Evolutionary conservation across 2,888 invertebrate genomes (phyloP), one percentile per base, ranked within the genome.

Genomic region (Leptopilina drosophilae): DNA sequence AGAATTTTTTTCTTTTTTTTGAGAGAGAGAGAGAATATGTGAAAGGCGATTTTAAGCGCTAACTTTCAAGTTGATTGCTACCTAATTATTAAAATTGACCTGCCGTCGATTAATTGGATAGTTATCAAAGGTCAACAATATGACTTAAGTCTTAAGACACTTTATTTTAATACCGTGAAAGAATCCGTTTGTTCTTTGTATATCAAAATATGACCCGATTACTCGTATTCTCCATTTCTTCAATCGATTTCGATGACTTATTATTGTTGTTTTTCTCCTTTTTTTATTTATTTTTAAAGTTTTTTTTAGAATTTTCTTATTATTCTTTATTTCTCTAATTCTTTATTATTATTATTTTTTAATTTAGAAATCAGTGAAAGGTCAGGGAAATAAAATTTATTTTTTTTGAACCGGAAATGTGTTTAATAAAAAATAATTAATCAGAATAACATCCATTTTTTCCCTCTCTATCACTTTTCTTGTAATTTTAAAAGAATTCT

Each of bases 51-150:
- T 33, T 33, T 33, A 4, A 33, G 56, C 42, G 49, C 11, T 49
- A 49, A 49, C 49, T 49, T 12, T 49, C 49, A 49, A 73, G 56
- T 33, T 12, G 56, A 73, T 73, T 73, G 9, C 33, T 73, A 82
- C 84, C 83, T 85, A 87, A 87, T 88, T 87, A 87, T 88, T 87
- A 85, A 49, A 85, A 83, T 85, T 85, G 88, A 88, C 87, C 87
- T 82, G 84, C 75, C 65, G 81, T 84, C 49, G 85, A 86, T 87
- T 87, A 88, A 88, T 86, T 87, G 87, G 86, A 85, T 85, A 83
- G 87, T 87, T 87, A 88, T 89, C 88, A 84, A 77, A 85, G 87
- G 86, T 88, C 88, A 85, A 75, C 82, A 82, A 66, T 77, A 77
- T 76, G 79, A 76, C 81, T 82, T 83, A 76, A 78, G 79, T 75